Percentiles rank a stretch among this genome's conserved stretches.
Conservation (phyloP, 2,113 vertebrate species). For the Oriolus oriolus region DNA sequence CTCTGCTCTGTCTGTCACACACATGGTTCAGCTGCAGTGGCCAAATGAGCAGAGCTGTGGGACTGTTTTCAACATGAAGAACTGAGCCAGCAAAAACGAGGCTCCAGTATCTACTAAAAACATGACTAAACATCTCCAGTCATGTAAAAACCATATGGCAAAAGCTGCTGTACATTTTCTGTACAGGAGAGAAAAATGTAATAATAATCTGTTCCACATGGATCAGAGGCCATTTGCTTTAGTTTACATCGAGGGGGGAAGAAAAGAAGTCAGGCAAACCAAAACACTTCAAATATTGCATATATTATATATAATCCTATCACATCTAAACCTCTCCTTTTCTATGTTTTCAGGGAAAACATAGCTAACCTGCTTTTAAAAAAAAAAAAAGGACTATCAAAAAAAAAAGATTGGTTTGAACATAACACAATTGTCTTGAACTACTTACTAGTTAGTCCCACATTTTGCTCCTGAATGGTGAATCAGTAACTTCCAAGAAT, state of each 20-base stretch:
- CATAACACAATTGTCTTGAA: background rate
- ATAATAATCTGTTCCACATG: conserved; percentile 16
- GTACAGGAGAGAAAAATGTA: background rate
- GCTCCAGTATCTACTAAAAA: background rate
- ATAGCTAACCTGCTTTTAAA: background rate
- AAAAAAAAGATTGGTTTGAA: background rate
- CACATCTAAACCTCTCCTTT: background rate
- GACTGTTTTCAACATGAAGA: background rate
- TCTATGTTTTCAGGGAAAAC: background rate
- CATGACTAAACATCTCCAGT: conserved; percentile 45
- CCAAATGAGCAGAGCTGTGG: background rate
- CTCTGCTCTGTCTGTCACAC: background rate
- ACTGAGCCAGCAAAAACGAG: conserved; percentile 24
- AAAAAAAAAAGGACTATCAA: background rate
- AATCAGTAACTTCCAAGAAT: background rate
- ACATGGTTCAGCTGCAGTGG: background rate
- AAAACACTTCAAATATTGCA: background rate
- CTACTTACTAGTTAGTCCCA: background rate
- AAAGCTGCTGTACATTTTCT: background rate
- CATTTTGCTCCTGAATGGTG: background rate
- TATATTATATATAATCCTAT: background rate
- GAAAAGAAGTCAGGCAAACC: background rate
- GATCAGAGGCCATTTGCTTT: background rate
- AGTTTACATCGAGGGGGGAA: background rate
- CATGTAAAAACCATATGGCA: background rate